phyloP scores from a whole-genome alignment of 2,797 vertebrate genomes.

The Lutra lutra region DNA sequence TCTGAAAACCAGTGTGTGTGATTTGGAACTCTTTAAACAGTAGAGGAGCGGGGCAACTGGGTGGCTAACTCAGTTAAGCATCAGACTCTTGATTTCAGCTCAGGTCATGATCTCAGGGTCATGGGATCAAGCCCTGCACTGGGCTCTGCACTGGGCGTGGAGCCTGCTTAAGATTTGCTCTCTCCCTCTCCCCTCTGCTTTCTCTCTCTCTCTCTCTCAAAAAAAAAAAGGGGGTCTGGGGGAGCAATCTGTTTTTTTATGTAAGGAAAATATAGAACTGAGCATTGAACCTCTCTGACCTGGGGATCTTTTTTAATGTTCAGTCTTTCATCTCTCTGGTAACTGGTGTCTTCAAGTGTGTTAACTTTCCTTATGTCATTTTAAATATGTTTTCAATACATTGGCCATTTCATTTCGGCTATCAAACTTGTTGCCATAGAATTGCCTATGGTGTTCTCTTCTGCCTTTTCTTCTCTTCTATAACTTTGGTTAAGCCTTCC shows the following conservation, averaged over 20 bases:
- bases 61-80: background rate
- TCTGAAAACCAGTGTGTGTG: background rate
- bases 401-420: background rate
- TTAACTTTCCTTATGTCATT: background rate
- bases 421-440: background rate
- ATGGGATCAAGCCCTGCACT: background rate
- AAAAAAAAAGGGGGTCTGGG: background rate
- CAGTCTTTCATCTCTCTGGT: background rate
- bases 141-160: fast-evolving
- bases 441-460: background rate
- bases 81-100: background rate
- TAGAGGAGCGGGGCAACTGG: background rate
- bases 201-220: background rate
- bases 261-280: background rate
- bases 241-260: background rate
- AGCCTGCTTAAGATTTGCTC: background rate
- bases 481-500: background rate
- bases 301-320: background rate
- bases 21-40: background rate
- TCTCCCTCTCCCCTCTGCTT: no score
- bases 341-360: background rate
- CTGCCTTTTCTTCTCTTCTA: background rate
- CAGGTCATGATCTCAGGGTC: background rate
- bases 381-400: background rate
- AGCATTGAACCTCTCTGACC: background rate